Evolutionary conservation across 2,888 invertebrate species (phyloP), one percentile per base, ranked within the genome.

Genomic region (Dione vanillae): DNA sequence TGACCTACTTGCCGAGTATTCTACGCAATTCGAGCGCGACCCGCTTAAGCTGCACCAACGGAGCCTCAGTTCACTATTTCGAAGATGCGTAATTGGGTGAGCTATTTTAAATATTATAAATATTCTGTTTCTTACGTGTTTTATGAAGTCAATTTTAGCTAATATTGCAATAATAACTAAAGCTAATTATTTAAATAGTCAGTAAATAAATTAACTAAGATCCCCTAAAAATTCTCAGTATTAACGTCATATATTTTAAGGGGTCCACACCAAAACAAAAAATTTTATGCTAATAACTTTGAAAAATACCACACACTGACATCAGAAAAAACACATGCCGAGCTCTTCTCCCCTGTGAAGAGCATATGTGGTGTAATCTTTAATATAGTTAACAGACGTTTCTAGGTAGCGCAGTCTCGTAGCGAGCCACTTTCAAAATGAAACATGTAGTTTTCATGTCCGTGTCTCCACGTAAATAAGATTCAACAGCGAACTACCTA

Each of bases 11-110:
- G 88, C 86, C 80, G 86, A 87, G 85, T 86, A 88, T 83, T 86
- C 85, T 89, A 90, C 91, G 91, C 91, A 91, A 91, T 88, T 87
- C 86, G 86, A 89, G 85, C 89, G 86, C 89, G 90, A 86, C 87
- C 86, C 84, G 88, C 87, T 85, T 81, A 78, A 62, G 65, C 77
- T 78, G 75, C 76, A 74, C 76, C 74, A 73, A 72, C 75, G 73
- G 67, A 72, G 71, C 66, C 61, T 71, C 70, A 56, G 67, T 71
- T 73, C 65, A 73, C 73, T 69, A 73, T 70, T 74, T 72, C 64
- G 61, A 67, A 74, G 67, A 69, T 65, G 70, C 65, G 67, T 70
- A 58, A 59, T 72, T 47, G 70, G 52, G 61, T 10, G 59, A 61
- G 37, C 27, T 6, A 61, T 45, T 16, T 61, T 45, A 45, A 45